Conservation (phyloP, 2,113 vertebrate genomes). For the Etheostoma cragini region DNA sequence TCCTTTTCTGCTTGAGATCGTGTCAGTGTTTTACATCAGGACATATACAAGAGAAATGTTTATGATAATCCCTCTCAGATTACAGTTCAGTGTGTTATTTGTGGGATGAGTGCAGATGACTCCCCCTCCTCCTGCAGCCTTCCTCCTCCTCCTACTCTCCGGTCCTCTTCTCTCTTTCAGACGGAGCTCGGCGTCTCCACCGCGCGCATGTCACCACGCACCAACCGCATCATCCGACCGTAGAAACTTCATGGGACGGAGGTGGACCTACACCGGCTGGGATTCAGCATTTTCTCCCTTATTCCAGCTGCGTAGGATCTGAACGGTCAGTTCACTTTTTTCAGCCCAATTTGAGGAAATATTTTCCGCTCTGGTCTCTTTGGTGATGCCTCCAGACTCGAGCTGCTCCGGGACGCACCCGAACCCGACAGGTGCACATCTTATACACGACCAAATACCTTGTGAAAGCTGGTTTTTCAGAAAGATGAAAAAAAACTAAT, state of each 20-base stretch:
- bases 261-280: background rate
- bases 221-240: background rate
- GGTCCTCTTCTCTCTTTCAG: slow-evolving; percentile 10
- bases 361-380: background rate
- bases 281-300: too few species aligned
- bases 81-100: background rate
- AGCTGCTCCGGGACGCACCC: slow-evolving; percentile 47
- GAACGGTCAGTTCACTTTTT: background rate
- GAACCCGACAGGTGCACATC: slow-evolving; percentile 13
- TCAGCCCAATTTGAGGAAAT: background rate
- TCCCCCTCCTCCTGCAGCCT: background rate
- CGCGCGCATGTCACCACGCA: background rate
- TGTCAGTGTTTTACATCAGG: background rate
- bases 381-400: slow-evolving; percentile 55
- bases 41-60: too few species aligned
- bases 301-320: background rate
- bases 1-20: too few species aligned
- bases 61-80: background rate
- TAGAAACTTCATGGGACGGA: background rate
- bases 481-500: slow-evolving; percentile 3
- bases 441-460: background rate
- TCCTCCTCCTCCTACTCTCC: slow-evolving; percentile 5
- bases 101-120: slow-evolving; percentile 5
- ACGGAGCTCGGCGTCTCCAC: slow-evolving; percentile 27
- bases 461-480: background rate